Evolutionary conservation across 2,888 invertebrate species (phyloP), one percentile per base, ranked within the genome.

Genomic region (Xylota segnis): DNA sequence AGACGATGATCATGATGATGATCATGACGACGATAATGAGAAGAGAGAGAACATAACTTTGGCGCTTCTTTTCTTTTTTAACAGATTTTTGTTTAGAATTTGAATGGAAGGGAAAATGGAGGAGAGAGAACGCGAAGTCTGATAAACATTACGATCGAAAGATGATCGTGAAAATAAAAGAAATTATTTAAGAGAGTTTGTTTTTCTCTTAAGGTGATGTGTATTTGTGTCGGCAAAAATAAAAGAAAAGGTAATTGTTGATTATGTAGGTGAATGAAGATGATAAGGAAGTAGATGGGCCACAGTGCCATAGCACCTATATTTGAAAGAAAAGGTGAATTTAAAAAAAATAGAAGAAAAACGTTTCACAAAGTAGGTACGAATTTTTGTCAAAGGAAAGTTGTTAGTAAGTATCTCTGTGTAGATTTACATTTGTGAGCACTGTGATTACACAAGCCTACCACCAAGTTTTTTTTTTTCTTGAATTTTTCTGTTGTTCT

Each of bases 81-180:
- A 5, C 9, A 37, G 32, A 66, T 37, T 72, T 76, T 77, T 86
- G 82, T 86, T 86, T 86, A 86, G 86, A 86, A 86, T 72, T 40
- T 76, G 82, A 77, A 63, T 86, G 72, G 77, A 77, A 68, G 47
- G 76, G 1, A 77, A 75, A 77, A 72, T 72, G 66, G 45, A 54
- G 83, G 58, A 32, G 56, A 29, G 34, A 16, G 40, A 71, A 9
- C 7, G 61, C 9, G 2, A 32, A 10, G 0, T 43, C 5, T 43
- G 32, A 50, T 34, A 65, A 65, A 47, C 7, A 34, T 9, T 32
- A 34, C 6, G 6, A 50, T 52, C 29, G 59, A 68, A 72, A 56
- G 63, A 65, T 0, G 50, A 50, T 1, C 23, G n/a, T n/a, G n/a
- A 23, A 23, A 23, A 23, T 23, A 23, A 78, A 58, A 23, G 10